Base-by-base conservation (phyloP, 2,888 invertebrate species). In the Dolichomitus sp. region DNA sequence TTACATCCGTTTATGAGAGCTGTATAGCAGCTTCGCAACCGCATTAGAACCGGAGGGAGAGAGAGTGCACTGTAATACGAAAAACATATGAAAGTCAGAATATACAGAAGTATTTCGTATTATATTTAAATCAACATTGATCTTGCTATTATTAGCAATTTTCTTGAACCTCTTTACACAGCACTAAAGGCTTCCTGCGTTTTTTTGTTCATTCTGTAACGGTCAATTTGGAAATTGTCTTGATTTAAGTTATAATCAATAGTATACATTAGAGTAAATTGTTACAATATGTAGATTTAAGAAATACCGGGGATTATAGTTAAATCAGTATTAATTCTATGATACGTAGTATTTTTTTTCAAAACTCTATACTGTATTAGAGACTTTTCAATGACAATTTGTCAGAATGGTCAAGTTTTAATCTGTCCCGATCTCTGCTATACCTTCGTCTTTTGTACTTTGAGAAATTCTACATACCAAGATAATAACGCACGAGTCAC, bases 1-100 rank as follows among this genome's bases (percentile, higher is more conserved):
- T 45, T 65, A 65, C 65, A 65, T 65, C 45, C 65, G 19, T 65
- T 65, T 65, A 42, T 65, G 65, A 65, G 65, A 19, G 37, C 4
- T 37, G 19, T 45, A 45, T 65, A 65, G 65, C 45, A 42, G 61
- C 19, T 61, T 27, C 37, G 19, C 65, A 65, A 65, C 65, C 40
- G 65, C 23, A 42, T 45, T 65, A 65, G 12, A 27, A 23, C 27
- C 19, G 40, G 40, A 17, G 27, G 17, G 9, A 0, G 37, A 59
- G 59, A 33, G 57, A 57, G 2, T 23, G 61, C 61, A 37, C 14
- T 17, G 14, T 50, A n/a, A n/a, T n/a, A n/a, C n/a, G n/a, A n/a
- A n/a, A n/a, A n/a, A n/a, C n/a, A n/a, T n/a, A 23, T 23, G 2
- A 23, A 23, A 23, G 2, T 23, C 23, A 2, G 23, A 23, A 23